A percentile compares a stretch with the other conserved stretches of the same genome.
phyloP scores from a whole-genome alignment of 2,113 vertebrate species.

The Burhinus bistriatus region DNA sequence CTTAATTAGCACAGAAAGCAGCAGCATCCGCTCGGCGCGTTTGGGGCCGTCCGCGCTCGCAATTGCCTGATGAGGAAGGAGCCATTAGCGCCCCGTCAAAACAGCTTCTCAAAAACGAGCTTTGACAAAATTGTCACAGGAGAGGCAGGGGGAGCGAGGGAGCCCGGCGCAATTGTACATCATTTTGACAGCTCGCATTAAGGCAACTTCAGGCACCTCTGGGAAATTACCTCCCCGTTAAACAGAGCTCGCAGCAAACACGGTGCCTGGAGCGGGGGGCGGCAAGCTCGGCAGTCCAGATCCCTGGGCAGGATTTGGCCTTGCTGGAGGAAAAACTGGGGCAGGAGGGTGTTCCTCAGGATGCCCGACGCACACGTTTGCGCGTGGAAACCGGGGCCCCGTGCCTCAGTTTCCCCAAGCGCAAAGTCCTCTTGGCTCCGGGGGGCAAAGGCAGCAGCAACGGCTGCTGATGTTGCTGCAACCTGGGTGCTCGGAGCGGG shows the following conservation, averaged over 20 bases:
- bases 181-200: conserved; percentile 73
- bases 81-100: conserved; percentile 66
- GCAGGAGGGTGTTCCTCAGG: neutral
- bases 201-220: conserved; percentile 51
- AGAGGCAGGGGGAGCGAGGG: conserved; percentile 66
- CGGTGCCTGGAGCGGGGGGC: neutral
- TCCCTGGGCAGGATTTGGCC: neutral
- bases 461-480: neutral
- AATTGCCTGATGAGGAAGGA: conserved; percentile 43
- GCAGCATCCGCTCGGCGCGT: neutral
- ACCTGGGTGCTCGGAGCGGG: fast-evolving
- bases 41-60: neutral
- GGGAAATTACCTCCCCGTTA: conserved; percentile 65
- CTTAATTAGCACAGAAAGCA: neutral
- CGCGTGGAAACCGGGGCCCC: fast-evolving
- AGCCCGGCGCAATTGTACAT: conserved; percentile 47
- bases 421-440: neutral
- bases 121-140: conserved; percentile 73
- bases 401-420: neutral
- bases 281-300: fast-evolving
- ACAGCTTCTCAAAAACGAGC: conserved; percentile 65
- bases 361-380: fast-evolving
- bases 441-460: neutral
- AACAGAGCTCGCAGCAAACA: neutral
- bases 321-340: neutral